phyloP scores from a whole-genome alignment of 2,888 invertebrate species.

The Laothoe populi region DNA sequence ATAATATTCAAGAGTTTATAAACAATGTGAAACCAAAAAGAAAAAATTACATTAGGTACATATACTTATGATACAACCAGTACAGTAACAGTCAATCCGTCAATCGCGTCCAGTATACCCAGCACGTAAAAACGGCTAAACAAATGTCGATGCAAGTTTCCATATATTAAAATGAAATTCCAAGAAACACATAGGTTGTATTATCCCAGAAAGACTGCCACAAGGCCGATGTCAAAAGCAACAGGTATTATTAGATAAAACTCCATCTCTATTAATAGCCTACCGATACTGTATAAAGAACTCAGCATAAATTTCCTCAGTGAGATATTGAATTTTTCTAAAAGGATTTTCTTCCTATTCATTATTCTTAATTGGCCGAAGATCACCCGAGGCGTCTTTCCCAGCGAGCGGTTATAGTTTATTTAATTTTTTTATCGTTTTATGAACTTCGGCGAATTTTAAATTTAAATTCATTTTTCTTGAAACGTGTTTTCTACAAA shows the following conservation, averaged over 20 bases:
- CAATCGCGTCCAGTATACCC: no score
- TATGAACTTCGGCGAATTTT: not conserved
- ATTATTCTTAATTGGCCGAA: conserved; percentile 3
- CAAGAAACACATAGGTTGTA: no score
- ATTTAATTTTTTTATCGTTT: not conserved
- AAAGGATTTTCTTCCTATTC: not conserved
- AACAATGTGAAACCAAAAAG: not conserved
- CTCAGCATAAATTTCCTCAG: not conserved
- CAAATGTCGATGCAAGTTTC: no score
- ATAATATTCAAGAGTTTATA: no score
- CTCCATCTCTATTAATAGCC: not conserved
- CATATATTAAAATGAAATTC: no score
- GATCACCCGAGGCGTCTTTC: not conserved
- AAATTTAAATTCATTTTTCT: not conserved
- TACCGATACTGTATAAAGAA: not conserved
- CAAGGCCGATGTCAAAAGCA: no score
- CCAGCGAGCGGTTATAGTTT: not conserved
- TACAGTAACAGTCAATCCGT: no score
- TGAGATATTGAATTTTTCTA: not conserved
- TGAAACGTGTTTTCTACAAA: no score
- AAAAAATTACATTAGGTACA: not conserved
- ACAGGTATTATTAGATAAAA: no score
- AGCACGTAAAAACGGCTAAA: no score
- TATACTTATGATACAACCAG: no score
- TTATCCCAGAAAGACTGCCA: no score